Percentiles rank a stretch among this genome's conserved stretches.
phyloP scores from a whole-genome alignment of 1,140 invertebrate species.

The Hydropsyche tenuis region DNA sequence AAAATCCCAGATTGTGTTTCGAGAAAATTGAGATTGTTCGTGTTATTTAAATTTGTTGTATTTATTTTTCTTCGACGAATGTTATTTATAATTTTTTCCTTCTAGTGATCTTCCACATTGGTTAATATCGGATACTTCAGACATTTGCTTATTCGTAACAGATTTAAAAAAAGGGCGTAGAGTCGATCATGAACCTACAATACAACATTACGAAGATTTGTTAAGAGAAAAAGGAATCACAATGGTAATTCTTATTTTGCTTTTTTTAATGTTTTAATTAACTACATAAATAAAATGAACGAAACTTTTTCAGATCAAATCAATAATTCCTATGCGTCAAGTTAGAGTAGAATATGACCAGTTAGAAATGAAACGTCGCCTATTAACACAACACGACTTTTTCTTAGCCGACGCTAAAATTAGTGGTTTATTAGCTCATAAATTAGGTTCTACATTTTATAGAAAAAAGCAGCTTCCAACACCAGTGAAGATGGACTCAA shows the following conservation, averaged over 20 bases:
- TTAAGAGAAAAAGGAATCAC: slow-evolving; percentile 60
- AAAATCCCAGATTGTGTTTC: slow-evolving; percentile 59
- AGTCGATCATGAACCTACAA: slow-evolving; percentile 66
- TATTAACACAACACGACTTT: slow-evolving; percentile 68
- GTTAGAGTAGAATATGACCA: slow-evolving; percentile 71
- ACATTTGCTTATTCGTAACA: slow-evolving; percentile 63
- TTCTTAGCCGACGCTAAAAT: slow-evolving; percentile 71
- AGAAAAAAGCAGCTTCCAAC: slow-evolving; percentile 68
- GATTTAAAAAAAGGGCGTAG: slow-evolving; percentile 62
- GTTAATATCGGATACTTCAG: slow-evolving; percentile 59
- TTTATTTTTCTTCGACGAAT: not conserved
- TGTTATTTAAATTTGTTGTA: slow-evolving; percentile 41
- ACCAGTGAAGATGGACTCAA: slow-evolving; percentile 59
- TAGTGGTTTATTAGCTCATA: slow-evolving; percentile 65
- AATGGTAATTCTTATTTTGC: slow-evolving; percentile 43
- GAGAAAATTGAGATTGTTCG: slow-evolving; percentile 60
- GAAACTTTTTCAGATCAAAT: slow-evolving; percentile 54
- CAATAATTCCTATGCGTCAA: slow-evolving; percentile 67
- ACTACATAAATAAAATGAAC: no score
- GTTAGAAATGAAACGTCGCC: slow-evolving; percentile 68
- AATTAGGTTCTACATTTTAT: slow-evolving; percentile 68
- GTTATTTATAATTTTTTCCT: slow-evolving; percentile 3
- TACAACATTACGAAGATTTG: slow-evolving; percentile 65
- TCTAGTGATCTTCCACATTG: slow-evolving; percentile 62
- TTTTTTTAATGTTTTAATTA: no score